Base-by-base conservation (phyloP, 2,797 vertebrate genomes). In the Lithobates sylvaticus region DNA sequence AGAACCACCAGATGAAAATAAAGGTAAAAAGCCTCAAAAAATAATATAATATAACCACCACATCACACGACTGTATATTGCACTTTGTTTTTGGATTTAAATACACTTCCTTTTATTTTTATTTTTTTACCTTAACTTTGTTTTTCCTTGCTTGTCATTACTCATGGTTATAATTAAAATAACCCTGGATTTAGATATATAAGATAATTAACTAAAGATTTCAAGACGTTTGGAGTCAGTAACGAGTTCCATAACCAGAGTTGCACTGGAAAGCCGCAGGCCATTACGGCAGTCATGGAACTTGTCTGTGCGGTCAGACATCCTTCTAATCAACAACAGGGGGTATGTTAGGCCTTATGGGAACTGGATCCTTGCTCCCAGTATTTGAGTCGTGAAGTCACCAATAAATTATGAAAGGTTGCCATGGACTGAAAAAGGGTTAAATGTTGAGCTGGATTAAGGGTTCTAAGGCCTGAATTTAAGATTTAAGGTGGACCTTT, bases 301-400 rank as follows among this genome's bases (percentile, higher is more conserved):
- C 44, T 69, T 80, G 44, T 42, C 18, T 8, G 27, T 32, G 29
- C 64, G 18, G 12, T 80, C 78, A 34, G 21, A 50, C 70, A 71
- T 34, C 44, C 39, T 47, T 32, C 42, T 58, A 71, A 81, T 70
- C 21, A 81, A n/a, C 78, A 71, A 23, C 44, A 47, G 36, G 77
- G 27, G 13, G n/a, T 69, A 47, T 67, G 16, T 27, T 47, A 27
- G 50, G 29, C 10, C 42, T 69, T 50, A n/a, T 34, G 3, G n/a
- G 44, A 80, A 34, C 78, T 15, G 42, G 21, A 54, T 47, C 61
- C 18, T 1, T 26, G 6, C 34, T 23, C 18, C 69, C 10, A n/a
- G 0, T 15, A 70, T 21, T 13, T 9, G 34, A 70, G 5, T 61
- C 8, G 68, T 67, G 42, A 76, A 50, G 72, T 68, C 39, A 84